Base-by-base conservation (phyloP, 2,888 invertebrate genomes). In the Nymphalis polychloros region DNA sequence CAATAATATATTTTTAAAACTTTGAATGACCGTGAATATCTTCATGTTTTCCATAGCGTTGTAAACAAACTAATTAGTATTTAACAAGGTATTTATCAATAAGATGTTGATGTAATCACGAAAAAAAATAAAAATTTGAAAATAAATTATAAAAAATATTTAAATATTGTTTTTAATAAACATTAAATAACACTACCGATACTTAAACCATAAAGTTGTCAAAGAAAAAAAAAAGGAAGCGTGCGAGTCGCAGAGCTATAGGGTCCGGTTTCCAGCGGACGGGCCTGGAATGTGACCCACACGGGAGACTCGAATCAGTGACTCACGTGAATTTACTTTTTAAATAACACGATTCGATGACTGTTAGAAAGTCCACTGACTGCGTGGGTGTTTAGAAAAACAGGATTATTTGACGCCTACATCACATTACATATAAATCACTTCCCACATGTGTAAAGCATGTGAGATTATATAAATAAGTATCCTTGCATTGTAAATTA, bases 241-340 rank as follows among this genome's bases (percentile, higher is more conserved):
- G 64, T 68, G 67, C 64, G 62, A 73, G 73, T 72, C 75, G 75
- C 70, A 68, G 70, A 72, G 72, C 77, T 73, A 75, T 57, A 57
- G 57, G 75, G 80, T 80, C 81, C 82, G 81, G 83, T 82, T 82
- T 80, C 73, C 73, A 64, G 71, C 71, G 74, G 73, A 75, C 78
- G 69, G 72, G 79, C 75, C 84, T 84, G 90, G 92, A 91, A 92
- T 92, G 92, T 90, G 88, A 91, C 90, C 92, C 90, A 90, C 84
- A 81, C 86, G 80, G 86, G 87, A 27, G 86, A 86, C 82, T 81
- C 81, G 81, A 81, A 75, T 76, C 78, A 81, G 83, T 92, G 92
- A 92, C 87, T 91, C 92, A 91, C 78, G 77, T 76, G 78, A 81
- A 82, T 78, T 78, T 75, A 80, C 78, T 77, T 72, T 75, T 76